Base-by-base conservation (phyloP, 2,797 vertebrate species). In the Bufotes viridis region DNA sequence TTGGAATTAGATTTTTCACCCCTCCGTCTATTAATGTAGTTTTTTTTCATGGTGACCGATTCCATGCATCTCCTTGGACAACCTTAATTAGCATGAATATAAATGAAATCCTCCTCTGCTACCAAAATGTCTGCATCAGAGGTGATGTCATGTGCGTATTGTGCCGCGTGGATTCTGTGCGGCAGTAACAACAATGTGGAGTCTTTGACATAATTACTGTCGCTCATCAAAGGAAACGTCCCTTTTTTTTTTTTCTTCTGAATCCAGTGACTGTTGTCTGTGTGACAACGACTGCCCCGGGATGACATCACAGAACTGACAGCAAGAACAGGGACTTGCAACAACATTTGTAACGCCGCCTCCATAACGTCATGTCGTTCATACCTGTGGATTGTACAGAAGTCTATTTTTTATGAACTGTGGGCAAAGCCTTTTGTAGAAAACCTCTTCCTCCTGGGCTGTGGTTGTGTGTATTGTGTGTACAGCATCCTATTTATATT, bases 381-480 rank as follows among this genome's bases (percentile, higher is more conserved):
- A 42, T 65, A 42, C 63, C 61, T 86, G 67, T 76, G 5, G 58
- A 88, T 78, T 67, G 76, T 89, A 86, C 86, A 88, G 79, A 88
- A 13, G 70, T 1, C 20, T 3, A 0, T 61, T 82, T 87, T 90
- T 17, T 89, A 78, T 65, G 58, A 81, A 81, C 15, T 90, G 12
- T 74, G 61, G n/a, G 18, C 13, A 80, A 65, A 22, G 34, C 80
- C 49, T 87, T 87, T 87, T 87, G 58, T 76, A 63, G 26, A 55
- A 65, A 61, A 78, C 24, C 3, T 78, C 53, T 0, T 60, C 67
- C 78, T 85, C n/a, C 84, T 78, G 76, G 67, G 34, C 84, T 67
- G 72, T 78, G 72, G 58, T 53, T 20, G 20, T 58, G 51, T 82
- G 49, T 69, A 34, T 72, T 83, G 57, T 63, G 51, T 10, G 29